phyloP scores from a whole-genome alignment of 92 coral and sea anemone species.

The Desmophyllum pertusum region DNA sequence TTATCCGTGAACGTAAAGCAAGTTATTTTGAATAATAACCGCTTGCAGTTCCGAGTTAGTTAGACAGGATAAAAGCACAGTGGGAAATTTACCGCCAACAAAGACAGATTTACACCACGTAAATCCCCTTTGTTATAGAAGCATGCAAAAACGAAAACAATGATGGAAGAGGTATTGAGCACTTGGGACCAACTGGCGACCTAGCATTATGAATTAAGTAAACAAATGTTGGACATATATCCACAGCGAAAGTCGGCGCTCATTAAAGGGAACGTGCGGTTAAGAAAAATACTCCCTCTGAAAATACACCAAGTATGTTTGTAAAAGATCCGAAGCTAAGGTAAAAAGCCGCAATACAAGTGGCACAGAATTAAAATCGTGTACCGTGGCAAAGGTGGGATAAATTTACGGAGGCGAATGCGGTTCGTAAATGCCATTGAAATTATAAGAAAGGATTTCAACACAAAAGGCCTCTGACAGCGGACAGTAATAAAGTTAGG shows the following conservation, averaged over 20 bases:
- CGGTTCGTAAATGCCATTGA: conserved; percentile 34
- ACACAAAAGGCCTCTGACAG: conserved; percentile 30
- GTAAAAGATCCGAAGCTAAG: not conserved
- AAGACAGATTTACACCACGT: conserved; percentile 4
- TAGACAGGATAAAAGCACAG: conserved; percentile 14
- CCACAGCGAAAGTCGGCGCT: not conserved
- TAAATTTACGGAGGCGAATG: conserved; percentile 21
- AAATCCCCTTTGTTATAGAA: conserved; percentile 25
- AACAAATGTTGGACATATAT: conserved; percentile 33
- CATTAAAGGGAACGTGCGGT: not conserved
- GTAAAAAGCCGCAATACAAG: not conserved
- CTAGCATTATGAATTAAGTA: conserved; percentile 23
- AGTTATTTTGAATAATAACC: conserved; percentile 18
- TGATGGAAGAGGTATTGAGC: conserved; percentile 38
- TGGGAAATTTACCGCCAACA: conserved; percentile 7
- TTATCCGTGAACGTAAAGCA: not conserved
- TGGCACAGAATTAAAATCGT: not conserved
- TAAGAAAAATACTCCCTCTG: not conserved
- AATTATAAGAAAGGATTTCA: conserved; percentile 29
- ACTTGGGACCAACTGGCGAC: conserved; percentile 49
- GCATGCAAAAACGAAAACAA: conserved; percentile 31
- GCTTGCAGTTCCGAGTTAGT: conserved; percentile 17
- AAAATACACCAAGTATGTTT: not conserved
- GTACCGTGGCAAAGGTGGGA: not conserved
- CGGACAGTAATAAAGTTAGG: conserved; percentile 29